Conservation (phyloP, 1,140 invertebrate genomes). For the Scaptomyza pallida region DNA sequence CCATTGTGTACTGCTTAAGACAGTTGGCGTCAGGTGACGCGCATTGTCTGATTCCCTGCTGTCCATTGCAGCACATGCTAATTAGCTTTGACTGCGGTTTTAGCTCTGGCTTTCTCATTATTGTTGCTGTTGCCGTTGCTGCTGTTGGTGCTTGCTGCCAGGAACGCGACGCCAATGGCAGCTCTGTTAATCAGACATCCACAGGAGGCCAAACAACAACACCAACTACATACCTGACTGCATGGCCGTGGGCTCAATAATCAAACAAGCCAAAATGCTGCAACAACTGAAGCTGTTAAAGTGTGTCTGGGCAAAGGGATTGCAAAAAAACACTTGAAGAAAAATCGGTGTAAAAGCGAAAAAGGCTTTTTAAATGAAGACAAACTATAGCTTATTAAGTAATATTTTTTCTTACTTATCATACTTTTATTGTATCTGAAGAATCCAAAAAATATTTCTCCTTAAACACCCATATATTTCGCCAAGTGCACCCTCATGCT, state of each 20-base stretch:
- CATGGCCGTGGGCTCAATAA: not conserved
- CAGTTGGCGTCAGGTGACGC: not conserved
- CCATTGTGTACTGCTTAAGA: slow-evolving; percentile 29
- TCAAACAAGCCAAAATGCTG: not conserved
- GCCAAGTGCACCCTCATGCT: not conserved
- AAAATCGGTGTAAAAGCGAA: not conserved
- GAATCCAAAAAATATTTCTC: too few species aligned
- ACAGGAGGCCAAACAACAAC: not conserved
- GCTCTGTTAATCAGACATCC: slow-evolving; percentile 31
- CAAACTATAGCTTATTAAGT: too few species aligned
- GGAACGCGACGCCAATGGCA: not conserved
- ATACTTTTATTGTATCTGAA: too few species aligned
- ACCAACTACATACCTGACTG: not conserved
- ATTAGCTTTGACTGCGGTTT: slow-evolving; percentile 31
- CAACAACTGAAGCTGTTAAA: slow-evolving; percentile 4
- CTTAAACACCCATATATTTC: too few species aligned
- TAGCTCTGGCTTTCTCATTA: not conserved
- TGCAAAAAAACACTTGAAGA: not conserved
- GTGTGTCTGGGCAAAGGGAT: not conserved
- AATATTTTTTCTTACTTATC: too few species aligned
- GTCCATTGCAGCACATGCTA: slow-evolving; percentile 24
- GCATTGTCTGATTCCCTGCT: not conserved
- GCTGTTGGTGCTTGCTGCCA: too few species aligned
- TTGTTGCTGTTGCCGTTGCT: too few species aligned
- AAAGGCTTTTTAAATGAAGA: too few species aligned